Percentiles rank a stretch among this genome's conserved stretches.
Conservation (phyloP, 1,140 invertebrate species). For the Neodiprion lecontei region DNA sequence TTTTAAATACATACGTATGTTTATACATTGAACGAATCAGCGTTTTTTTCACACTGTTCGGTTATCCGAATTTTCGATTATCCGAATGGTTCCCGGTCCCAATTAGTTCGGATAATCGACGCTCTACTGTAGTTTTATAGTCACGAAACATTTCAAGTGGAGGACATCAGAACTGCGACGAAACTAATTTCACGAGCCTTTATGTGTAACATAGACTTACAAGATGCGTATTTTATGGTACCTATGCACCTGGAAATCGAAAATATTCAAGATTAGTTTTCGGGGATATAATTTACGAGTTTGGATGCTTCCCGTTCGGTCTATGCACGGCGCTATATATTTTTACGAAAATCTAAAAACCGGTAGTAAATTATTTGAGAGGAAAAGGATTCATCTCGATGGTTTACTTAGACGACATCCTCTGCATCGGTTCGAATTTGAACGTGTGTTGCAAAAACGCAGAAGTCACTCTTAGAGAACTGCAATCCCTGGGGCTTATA, state of each 20-base stretch:
- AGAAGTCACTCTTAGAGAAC: background rate
- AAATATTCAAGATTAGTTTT: conserved; percentile 35
- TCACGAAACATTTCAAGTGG: conserved; percentile 26
- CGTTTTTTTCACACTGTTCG: too few relatives aligned
- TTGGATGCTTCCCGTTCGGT: conserved; percentile 30
- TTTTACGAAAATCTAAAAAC: conserved; percentile 38
- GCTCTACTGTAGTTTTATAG: too few relatives aligned
- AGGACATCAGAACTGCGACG: conserved; percentile 23
- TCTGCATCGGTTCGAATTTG: conserved; percentile 14
- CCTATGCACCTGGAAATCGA: conserved; percentile 18
- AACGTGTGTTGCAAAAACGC: background rate
- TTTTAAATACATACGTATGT: too few relatives aligned
- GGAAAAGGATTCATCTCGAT: conserved; percentile 20
- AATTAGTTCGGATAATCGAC: too few relatives aligned
- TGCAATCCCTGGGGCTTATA: background rate
- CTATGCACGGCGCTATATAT: conserved; percentile 25
- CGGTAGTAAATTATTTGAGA: conserved; percentile 25
- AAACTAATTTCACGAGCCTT: conserved; percentile 20
- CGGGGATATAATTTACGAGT: conserved; percentile 28
- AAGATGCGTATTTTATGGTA: conserved; percentile 30
- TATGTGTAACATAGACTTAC: conserved; percentile 22
- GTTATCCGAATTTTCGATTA: too few relatives aligned
- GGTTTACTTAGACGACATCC: conserved; percentile 21
- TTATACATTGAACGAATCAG: too few relatives aligned
- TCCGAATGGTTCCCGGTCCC: too few relatives aligned